Evolutionary conservation across 2,113 vertebrate species (phyloP), one percentile per base, ranked within the genome.

Genomic region (Excalfactoria chinensis): DNA sequence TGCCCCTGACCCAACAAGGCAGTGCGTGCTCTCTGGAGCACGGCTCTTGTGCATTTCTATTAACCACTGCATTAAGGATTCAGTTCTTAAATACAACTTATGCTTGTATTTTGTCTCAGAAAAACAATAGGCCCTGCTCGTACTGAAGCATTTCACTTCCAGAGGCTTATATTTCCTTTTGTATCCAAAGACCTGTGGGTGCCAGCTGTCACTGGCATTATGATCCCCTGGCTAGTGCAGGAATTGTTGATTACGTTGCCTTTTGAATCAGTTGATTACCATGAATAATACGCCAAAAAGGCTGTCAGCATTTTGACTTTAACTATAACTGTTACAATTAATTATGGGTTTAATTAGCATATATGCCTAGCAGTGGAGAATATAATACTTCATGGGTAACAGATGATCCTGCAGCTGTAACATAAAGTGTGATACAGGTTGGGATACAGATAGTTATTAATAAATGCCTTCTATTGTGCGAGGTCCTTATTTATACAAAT

Each of bases 401-500:
- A 97, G 98, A 99, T 98, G 98, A 98, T 97, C 93, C 98, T 89
- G 97, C 96, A 97, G 96, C 97, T 97, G 98, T 97, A 97, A 96
- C 97, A 97, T 97, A 98, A 98, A 98, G 97, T 95, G 86, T 90
- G 96, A 95, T 97, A 97, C 96, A 92, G 97, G 97, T 96, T 96
- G 92, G 96, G 97, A 97, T 97, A 98, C 97, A 98, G 98, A 98
- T 98, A 98, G 98, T 99, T 99, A 99, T 99, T 99, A 99, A 99
- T 99, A 99, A 99, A 99, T 98, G 97, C 97, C 97, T 98, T 96
- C 97, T 94, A 97, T 98, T 98, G 98, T 98, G 97, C 96, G 97
- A 97, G 97, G 96, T 98, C 98, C 98, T 99, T 99, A 99, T 99
- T 99, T 98, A 99, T 98, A 98, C 98, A 99, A 99, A 99, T 99